These are phyloP conservation scores for Neomonachus schauinslandi DNA, from an alignment of 2,113 vertebrate species.

Conservation along the genomic window DNA sequence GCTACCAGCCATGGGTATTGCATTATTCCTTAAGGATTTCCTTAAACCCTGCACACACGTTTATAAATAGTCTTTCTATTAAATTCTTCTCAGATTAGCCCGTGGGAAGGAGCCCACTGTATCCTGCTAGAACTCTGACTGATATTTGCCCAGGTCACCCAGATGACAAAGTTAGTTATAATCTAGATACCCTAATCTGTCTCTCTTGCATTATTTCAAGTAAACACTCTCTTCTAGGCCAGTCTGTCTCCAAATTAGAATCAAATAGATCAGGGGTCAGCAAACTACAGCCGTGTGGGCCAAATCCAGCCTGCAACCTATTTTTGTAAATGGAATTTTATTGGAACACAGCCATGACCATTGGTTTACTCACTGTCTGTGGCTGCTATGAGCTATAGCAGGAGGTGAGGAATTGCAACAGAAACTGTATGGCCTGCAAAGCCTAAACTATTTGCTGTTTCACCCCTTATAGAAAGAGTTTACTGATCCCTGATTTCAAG, in stretches of 20 bases:
- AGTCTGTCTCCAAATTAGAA: background rate
- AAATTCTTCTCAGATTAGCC: background rate
- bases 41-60: background rate
- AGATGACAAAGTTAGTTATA: background rate
- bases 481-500: background rate
- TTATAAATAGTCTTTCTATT: background rate
- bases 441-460: slow-evolving; percentile 37
- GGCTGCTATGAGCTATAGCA: background rate
- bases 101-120: background rate
- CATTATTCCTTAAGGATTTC: background rate
- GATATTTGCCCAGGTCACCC: background rate
- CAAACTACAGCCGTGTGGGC: background rate
- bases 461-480: background rate
- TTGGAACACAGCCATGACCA: background rate
- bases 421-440: background rate
- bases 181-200: background rate
- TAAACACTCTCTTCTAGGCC: background rate
- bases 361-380: slow-evolving; percentile 32
- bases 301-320: background rate
- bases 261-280: background rate
- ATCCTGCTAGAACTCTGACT: background rate
- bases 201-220: background rate
- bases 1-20: background rate
- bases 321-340: slow-evolving; percentile 4
- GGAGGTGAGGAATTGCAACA: background rate